Percentiles rank a stretch among this genome's conserved stretches.
Conservation (phyloP, 2,797 vertebrate species). For the Cyclura pinguis region DNA sequence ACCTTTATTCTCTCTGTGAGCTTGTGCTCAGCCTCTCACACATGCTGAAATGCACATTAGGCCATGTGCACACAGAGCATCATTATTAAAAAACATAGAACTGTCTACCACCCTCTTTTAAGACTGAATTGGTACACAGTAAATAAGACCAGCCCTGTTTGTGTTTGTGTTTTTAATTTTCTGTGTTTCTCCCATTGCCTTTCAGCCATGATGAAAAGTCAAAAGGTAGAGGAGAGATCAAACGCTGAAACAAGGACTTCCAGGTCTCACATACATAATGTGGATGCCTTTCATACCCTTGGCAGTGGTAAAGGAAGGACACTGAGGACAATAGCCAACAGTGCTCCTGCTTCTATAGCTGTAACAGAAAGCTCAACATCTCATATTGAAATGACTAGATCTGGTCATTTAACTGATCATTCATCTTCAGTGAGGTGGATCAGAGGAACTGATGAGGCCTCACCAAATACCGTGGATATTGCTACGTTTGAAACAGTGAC, state of each 20-base stretch:
- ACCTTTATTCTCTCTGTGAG: background rate
- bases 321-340: rapidly evolving
- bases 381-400: conserved; percentile 22
- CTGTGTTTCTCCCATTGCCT: conserved; percentile 31
- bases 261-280: background rate
- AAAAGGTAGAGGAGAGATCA: conserved; percentile 17
- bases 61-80: no score
- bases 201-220: conserved; percentile 65
- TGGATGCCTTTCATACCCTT: background rate
- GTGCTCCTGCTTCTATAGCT: rapidly evolving
- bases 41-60: background rate
- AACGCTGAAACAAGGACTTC: conserved; percentile 32
- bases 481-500: background rate
- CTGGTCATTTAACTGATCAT: conserved; percentile 9
- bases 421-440: conserved; percentile 21
- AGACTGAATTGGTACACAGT: background rate
- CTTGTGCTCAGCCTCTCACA: background rate
- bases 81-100: background rate
- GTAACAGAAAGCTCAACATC: background rate
- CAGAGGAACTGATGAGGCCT: background rate
- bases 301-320: background rate
- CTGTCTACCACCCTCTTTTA: background rate
- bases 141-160: background rate
- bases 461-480: background rate
- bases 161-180: conserved; percentile 26